phyloP scores from a whole-genome alignment of 2,888 invertebrate genomes.

The Nemapogon koenigi region DNA sequence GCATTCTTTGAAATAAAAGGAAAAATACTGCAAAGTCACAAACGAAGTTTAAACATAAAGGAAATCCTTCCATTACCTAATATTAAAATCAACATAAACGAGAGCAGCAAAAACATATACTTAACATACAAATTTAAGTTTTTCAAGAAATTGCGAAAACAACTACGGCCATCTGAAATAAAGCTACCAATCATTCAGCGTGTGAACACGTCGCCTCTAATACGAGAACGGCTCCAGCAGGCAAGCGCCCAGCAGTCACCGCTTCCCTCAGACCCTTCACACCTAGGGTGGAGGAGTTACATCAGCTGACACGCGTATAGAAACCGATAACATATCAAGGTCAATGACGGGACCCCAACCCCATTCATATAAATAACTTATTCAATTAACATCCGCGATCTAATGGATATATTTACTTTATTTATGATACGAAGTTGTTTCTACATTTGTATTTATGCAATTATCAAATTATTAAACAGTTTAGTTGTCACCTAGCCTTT shows the following conservation, averaged over 20 bases:
- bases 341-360: too few species aligned
- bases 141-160: not conserved
- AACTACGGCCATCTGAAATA: not conserved
- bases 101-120: not conserved
- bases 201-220: not conserved
- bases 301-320: too few species aligned
- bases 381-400: too few species aligned
- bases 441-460: too few species aligned
- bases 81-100: not conserved
- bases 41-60: not conserved
- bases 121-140: not conserved
- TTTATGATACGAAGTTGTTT: too few species aligned
- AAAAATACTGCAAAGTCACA: slow-evolving; percentile 1
- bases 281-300: slow-evolving; percentile 5
- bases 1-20: not conserved
- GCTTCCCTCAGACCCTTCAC: not conserved
- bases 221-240: not conserved
- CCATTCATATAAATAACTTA: too few species aligned
- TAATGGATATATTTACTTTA: too few species aligned
- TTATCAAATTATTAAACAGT: too few species aligned
- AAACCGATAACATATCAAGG: too few species aligned
- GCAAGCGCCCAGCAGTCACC: too few species aligned
- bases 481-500: too few species aligned
- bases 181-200: not conserved
- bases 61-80: slow-evolving; percentile 1